Base-by-base conservation (phyloP, 2,888 invertebrate species). In the Aspidiotus destructor region DNA sequence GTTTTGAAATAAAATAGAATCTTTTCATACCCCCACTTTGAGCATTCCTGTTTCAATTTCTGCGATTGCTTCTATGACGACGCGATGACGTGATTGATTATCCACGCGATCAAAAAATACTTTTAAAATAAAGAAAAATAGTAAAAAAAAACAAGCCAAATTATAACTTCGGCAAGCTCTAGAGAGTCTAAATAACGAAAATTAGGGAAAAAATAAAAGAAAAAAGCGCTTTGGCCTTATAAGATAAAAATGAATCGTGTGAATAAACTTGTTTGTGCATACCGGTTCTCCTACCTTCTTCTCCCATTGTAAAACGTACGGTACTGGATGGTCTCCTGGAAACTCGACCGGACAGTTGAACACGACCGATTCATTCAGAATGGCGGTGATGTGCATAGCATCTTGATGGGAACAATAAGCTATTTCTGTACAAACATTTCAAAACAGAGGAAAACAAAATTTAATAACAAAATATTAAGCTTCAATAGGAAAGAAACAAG, bases 291-390 rank as follows among this genome's bases (percentile, higher is more conserved):
- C 70, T 89, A 92, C 92, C 90, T 94, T 92, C 88, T 95, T 96
- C 87, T 92, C 92, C 96, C 96, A 97, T 85, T 94, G 93, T 81
- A 96, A 88, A 83, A 96, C 93, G 84, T 94, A 94, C 81, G 94
- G 92, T 83, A 93, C 92, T 78, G 92, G 90, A 81, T 91, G 88
- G 82, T 92, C 90, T 81, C 92, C 90, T 79, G 93, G 92, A 82
- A 94, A 95, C 82, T 93, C 92, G 81, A 96, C 92, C 83, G 92
- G 92, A 83, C 96, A 97, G 83, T 94, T 94, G 85, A 97, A 92
- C 79, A 95, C 89, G 82, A 95, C 93, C 80, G 92, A 92, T 83
- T 95, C 93, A 79, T 95, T 95, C 78, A 95, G 85, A 81, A 94
- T 93, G 76, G 96, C 94, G 79, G 95, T 93, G 84, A 95, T 94